Base-by-base conservation (phyloP, 1,140 invertebrate genomes). In the Hycleus phaleratus region DNA sequence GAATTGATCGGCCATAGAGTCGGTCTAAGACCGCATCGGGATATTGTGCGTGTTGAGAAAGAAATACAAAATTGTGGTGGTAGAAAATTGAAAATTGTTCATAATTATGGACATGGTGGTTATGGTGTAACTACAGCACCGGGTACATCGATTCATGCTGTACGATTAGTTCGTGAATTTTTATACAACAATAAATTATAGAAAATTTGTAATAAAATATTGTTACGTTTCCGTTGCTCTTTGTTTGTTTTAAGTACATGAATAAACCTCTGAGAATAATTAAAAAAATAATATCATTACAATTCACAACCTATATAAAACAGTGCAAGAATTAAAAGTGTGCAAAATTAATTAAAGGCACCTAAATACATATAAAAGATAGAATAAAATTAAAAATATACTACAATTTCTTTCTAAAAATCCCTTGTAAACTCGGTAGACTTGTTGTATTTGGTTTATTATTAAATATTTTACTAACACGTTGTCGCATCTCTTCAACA, bases 51-150 rank as follows among this genome's bases (percentile, higher is more conserved):
- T 51, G 82, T 95, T 25, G 91, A 93, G 68, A 71, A 75, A 3
- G 89, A 89, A 69, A 60, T 79, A 4, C 63, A 71, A 7, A 68
- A 60, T 4, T 53, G 64, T 60, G 52, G 69, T 66, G 65, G 73
- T 68, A 66, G 72, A 68, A 67, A 58, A 26, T 54, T 81, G 10
- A 81, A 86, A 77, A 72, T 93, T 10, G 84, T 96, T 0, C 93
- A 97, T 72, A 93, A 94, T 73, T 96, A 96, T 71, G 94, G 93
- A 3, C 93, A 96, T 70, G 91, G 93, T 2, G 91, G 91, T 3
- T 91, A 94, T 73, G 93, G 94, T 4, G 84, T 96, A 1, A 87
- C 87, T 54, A 84, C 89, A 38, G 87, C 90, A 7, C 93, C 92
- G 10, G 93, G 93, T 38, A 93, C 91, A 1, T 83, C 86, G 1